These are phyloP conservation scores for Acanthosepion pharaonis DNA, from an alignment of 2,888 invertebrate genomes.

Conservation along the genomic window DNA sequence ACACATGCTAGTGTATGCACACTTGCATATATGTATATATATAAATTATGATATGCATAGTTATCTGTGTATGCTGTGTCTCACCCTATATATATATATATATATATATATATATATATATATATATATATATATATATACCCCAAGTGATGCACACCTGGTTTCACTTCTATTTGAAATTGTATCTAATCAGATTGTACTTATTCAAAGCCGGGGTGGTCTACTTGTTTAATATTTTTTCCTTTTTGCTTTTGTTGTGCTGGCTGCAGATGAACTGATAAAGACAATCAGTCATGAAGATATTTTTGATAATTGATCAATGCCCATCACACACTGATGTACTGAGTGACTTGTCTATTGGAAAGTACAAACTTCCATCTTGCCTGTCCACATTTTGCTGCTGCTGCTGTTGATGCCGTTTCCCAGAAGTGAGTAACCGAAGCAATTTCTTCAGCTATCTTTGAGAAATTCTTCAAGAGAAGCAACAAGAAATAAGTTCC, in stretches of 20 bases:
- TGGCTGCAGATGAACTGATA: slow-evolving; percentile 6
- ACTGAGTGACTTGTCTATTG: background rate
- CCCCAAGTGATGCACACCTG: background rate
- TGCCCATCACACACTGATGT: background rate
- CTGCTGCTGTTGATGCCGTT: background rate
- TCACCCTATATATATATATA: too few relatives aligned
- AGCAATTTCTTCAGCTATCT: too few relatives aligned
- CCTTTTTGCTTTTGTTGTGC: background rate
- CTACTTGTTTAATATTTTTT: background rate
- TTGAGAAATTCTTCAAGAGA: too few relatives aligned
- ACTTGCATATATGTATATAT: background rate
- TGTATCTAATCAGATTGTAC: background rate
- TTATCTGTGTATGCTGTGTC: too few relatives aligned
- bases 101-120: background rate
- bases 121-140: background rate
- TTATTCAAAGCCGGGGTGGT: background rate
- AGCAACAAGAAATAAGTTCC: too few relatives aligned
- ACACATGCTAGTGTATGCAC: too few relatives aligned
- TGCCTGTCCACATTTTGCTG: background rate
- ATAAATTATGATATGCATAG: background rate
- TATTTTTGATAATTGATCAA: background rate
- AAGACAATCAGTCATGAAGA: background rate
- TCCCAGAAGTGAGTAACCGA: background rate
- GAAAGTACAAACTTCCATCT: background rate
- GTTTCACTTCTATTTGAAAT: background rate